Evolutionary conservation across 2,888 invertebrate genomes (phyloP).

Genomic region (Furcula furcula): DNA sequence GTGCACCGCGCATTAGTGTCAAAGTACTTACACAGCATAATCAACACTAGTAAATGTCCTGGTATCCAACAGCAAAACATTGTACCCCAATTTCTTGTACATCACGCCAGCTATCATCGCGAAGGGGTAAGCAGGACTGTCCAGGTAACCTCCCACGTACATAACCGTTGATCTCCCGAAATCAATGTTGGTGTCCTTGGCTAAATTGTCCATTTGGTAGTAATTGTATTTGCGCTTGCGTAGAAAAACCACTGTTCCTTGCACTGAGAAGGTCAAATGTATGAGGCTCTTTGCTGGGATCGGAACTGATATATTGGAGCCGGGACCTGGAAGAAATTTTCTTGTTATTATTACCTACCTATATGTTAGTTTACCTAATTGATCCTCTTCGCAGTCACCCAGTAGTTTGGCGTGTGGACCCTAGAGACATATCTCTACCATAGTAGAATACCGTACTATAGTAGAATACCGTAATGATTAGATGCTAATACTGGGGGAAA

Average conservation of each 20-base stretch:
- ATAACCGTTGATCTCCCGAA: conserved; percentile 48
- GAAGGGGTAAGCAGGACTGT: conserved; percentile 41
- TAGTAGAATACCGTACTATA: no score
- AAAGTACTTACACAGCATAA: conserved; percentile 55
- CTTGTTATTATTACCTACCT: no score
- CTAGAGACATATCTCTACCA: no score
- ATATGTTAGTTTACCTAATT: no score
- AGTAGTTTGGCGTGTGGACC: no score
- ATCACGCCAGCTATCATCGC: conserved; percentile 27
- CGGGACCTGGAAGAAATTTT: conserved; percentile 49
- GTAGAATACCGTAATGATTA: no score
- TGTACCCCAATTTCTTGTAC: conserved; percentile 52
- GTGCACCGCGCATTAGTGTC: no score
- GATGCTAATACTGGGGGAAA: no score
- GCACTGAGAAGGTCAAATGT: conserved; percentile 39
- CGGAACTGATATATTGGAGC: conserved; percentile 37
- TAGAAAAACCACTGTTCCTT: conserved; percentile 22
- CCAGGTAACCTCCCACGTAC: conserved; percentile 56
- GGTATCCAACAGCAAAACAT: conserved; percentile 47
- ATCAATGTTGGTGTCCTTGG: conserved; percentile 38
- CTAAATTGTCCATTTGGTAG: conserved; percentile 44
- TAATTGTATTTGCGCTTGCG: conserved; percentile 47
- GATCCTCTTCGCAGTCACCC: no score
- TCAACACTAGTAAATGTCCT: conserved; percentile 48
- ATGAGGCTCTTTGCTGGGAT: conserved; percentile 49